phyloP scores from a whole-genome alignment of 2,113 vertebrate species.

The Ammospiza caudacuta region DNA sequence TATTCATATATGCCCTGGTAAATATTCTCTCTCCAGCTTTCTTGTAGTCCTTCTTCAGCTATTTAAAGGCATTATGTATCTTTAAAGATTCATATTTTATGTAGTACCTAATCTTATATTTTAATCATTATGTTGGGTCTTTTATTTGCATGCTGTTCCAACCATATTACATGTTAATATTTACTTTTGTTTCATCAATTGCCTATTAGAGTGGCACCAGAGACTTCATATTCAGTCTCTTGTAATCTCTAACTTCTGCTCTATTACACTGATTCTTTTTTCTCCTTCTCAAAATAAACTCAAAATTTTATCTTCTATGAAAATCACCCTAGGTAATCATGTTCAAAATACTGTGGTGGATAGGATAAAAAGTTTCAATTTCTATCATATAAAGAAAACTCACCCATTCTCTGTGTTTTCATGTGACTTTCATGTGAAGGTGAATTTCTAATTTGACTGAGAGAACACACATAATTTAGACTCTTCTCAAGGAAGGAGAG shows the following conservation, averaged over 20 bases:
- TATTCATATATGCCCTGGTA: too few species aligned
- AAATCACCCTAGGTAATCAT: neutral
- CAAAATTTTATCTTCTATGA: neutral
- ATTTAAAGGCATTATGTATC: neutral
- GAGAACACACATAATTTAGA: neutral
- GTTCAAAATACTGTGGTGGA: neutral
- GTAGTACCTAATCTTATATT: neutral
- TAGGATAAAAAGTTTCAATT: neutral
- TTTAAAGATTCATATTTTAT: neutral
- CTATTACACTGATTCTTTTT: neutral
- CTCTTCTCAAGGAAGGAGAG: neutral
- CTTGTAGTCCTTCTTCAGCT: neutral
- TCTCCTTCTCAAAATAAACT: neutral
- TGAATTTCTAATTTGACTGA: neutral
- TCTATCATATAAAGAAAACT: neutral
- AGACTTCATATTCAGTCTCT: neutral
- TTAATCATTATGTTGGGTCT: neutral
- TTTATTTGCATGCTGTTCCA: neutral
- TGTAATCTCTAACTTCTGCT: neutral
- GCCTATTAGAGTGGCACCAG: neutral
- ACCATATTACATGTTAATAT: neutral
- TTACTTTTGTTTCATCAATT: neutral
- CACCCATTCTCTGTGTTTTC: neutral
- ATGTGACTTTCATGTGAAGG: neutral
- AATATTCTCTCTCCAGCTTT: neutral